Evolutionary conservation across 2,797 vertebrate species (phyloP).

Genomic region (Characodon lateralis): DNA sequence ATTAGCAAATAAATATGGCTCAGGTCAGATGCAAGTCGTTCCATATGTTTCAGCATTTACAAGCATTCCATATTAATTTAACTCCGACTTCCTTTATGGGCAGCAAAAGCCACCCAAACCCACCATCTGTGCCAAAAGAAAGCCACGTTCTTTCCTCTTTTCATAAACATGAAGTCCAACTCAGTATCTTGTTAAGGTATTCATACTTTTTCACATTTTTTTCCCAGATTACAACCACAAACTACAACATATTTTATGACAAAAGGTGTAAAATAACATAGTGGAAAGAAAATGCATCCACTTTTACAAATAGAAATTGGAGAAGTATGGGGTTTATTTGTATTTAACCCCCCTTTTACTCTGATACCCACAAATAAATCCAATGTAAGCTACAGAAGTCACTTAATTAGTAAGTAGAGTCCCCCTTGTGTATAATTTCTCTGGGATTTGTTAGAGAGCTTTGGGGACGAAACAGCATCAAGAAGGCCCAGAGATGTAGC

Average conservation of each 20-base stretch:
- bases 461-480: neutral
- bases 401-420: neutral
- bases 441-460: neutral
- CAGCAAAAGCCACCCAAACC: slow-evolving; percentile 46
- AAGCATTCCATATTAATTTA: slow-evolving; percentile 61
- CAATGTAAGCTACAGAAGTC: neutral
- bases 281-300: neutral
- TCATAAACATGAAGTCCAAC: slow-evolving; percentile 24
- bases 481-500: neutral
- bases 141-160: slow-evolving; percentile 52
- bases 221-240: neutral
- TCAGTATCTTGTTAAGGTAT: neutral
- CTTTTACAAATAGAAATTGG: neutral
- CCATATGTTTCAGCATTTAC: slow-evolving; percentile 60
- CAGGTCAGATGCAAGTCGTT: slow-evolving; percentile 54
- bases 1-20: slow-evolving; percentile 39
- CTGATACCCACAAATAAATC: neutral
- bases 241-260: neutral
- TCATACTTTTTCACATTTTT: neutral
- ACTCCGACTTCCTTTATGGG: slow-evolving; percentile 52
- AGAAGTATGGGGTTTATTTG: neutral
- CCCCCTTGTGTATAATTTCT: neutral
- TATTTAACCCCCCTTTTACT: neutral
- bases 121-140: slow-evolving; percentile 44
- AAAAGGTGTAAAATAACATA: neutral